Conservation (phyloP, 2,888 invertebrate genomes). For the Amphimallon solstitiale region DNA sequence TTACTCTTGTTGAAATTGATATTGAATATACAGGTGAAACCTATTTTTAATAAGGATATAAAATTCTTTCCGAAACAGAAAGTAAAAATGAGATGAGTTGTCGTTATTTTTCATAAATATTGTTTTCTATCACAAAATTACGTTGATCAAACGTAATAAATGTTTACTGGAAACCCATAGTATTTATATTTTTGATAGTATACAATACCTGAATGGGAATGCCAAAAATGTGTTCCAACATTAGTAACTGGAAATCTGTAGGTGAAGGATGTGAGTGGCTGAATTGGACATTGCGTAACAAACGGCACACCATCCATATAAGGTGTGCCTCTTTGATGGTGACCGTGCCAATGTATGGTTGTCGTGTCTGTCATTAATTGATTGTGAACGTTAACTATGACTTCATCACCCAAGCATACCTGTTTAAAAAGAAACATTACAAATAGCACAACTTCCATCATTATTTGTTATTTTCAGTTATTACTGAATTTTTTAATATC, state of each 20-base stretch:
- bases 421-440: no score
- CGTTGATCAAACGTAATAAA: no score
- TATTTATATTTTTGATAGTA: not conserved
- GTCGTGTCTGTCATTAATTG: conserved; percentile 82
- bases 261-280: conserved; percentile 78
- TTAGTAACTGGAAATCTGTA: conserved; percentile 79
- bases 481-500: not conserved
- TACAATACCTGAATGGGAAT: conserved; percentile 72
- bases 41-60: no score
- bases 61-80: no score
- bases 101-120: no score
- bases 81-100: no score
- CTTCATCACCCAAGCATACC: conserved; percentile 87
- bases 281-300: conserved; percentile 86
- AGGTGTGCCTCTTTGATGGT: conserved; percentile 80
- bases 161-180: no score
- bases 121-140: no score
- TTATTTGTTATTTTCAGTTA: no score
- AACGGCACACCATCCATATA: conserved; percentile 92
- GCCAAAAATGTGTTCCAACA: conserved; percentile 88
- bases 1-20: no score
- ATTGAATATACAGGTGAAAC: no score
- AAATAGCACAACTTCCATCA: no score
- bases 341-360: conserved; percentile 92
- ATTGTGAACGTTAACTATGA: conserved; percentile 86